Base-by-base conservation (phyloP, 2,113 vertebrate genomes). In the Rhagologus leucostigma region DNA sequence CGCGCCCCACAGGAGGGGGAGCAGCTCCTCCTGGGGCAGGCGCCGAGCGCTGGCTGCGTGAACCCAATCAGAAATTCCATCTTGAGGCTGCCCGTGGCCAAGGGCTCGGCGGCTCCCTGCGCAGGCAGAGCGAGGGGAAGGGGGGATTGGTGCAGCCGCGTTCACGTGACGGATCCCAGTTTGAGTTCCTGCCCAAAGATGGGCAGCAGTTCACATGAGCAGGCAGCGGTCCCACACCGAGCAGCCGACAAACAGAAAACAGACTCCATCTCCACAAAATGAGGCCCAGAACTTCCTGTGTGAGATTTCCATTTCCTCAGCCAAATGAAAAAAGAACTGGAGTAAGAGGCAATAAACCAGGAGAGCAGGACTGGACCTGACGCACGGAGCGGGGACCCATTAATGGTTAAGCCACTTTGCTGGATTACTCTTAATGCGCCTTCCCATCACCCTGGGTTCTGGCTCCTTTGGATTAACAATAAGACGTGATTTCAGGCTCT, bases 301-400 rank as follows among this genome's bases (percentile, higher is more conserved):
- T 98, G 97, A 98, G 97, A 96, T 95, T 97, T 98, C 97, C 97
- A 98, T 98, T 98, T 98, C 98, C 97, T 97, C 97, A 96, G 98
- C 96, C 96, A 97, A 98, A 98, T 84, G 97, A 98, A 97, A 97
- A 97, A 96, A 96, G 96, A 97, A 97, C 94, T 93, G 90, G 95
- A 97, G 84, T 67, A 90, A 93, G 94, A 93, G 84, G 96, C 87
- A 91, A 95, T 93, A 93, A 95, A 96, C 57, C 33, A 84, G 91
- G 89, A 89, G 94, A 92, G 95, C 49, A 13, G 95, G 92, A 95
- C 87, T 95, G 96, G 93, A 97, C 92, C 94, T 97, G 97, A 97
- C 78, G 56, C 94, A 90, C 53, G 69, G 96, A 97, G 88, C 20
- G 71, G 90, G 96, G 94, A 96, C 94, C 96, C 96, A 97, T 97